Percentiles rank a stretch among this genome's conserved stretches.
phyloP scores from a whole-genome alignment of 1,140 invertebrate species.

The Drosophila sp. region DNA sequence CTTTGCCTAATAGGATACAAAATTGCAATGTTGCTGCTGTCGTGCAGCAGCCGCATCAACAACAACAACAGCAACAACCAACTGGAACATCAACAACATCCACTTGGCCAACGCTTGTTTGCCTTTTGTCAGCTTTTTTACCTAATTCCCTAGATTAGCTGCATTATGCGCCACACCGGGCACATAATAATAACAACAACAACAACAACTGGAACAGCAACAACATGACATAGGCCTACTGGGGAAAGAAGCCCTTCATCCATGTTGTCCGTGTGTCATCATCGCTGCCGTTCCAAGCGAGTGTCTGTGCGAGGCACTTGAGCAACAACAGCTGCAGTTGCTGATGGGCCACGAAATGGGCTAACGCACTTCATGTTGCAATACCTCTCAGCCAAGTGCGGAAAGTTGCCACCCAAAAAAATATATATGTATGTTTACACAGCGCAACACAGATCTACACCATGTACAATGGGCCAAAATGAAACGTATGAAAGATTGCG shows the following conservation, averaged over 20 bases:
- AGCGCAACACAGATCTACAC: conserved; percentile 16
- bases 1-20: conserved; percentile 76
- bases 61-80: conserved; percentile 16
- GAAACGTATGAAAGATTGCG: neutral
- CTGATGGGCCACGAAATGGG: conserved; percentile 35
- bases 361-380: conserved; percentile 32
- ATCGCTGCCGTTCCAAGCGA: conserved; percentile 6
- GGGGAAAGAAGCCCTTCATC: neutral
- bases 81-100: conserved; percentile 38
- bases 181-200: conserved; percentile 62
- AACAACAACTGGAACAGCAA: conserved; percentile 13
- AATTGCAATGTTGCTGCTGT: conserved; percentile 67
- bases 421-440: neutral
- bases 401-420: conserved; percentile 26
- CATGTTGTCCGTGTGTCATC: conserved; percentile 28
- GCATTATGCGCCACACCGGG: conserved; percentile 76
- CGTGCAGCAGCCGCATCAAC: conserved; percentile 12
- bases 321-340: conserved; percentile 34
- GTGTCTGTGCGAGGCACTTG: conserved; percentile 49
- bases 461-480: neutral
- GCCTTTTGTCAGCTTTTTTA: conserved; percentile 74
- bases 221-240: conserved; percentile 26
- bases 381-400: conserved; percentile 31
- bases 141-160: conserved; percentile 78
- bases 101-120: conserved; percentile 61